Evolutionary conservation across 1,140 invertebrate genomes (phyloP).

Genomic region (Aricia agestis): DNA sequence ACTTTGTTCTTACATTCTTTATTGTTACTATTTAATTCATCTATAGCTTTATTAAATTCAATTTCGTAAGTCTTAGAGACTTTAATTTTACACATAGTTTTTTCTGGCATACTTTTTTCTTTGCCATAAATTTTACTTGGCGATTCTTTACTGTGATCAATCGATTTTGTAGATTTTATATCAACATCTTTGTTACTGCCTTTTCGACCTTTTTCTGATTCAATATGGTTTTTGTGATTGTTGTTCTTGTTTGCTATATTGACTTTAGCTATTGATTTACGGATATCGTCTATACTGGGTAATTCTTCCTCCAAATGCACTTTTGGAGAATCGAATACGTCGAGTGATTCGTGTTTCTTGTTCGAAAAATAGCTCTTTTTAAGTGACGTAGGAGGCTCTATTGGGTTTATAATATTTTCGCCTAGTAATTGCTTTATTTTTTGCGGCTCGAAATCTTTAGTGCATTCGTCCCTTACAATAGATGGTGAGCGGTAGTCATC

Average conservation of each 20-base stretch:
- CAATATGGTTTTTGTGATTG: background rate
- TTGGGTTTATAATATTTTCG: constrained; percentile 41
- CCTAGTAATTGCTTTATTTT: constrained; percentile 52
- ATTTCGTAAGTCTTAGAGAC: too few relatives aligned
- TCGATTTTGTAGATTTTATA: background rate
- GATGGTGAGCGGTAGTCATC: constrained; percentile 49
- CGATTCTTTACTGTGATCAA: background rate
- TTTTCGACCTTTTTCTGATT: background rate
- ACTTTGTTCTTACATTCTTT: background rate
- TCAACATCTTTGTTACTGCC: background rate
- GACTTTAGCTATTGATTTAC: constrained; percentile 34
- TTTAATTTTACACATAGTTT: background rate
- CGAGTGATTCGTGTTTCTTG: constrained; percentile 50
- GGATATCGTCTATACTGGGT: constrained; percentile 22
- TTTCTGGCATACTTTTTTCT: background rate
- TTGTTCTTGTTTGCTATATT: constrained; percentile 18
- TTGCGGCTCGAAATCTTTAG: constrained; percentile 41
- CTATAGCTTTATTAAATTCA: too few relatives aligned
- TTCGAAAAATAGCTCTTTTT: constrained; percentile 10
- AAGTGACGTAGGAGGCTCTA: background rate
- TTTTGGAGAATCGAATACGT: constrained; percentile 53
- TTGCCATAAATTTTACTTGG: background rate
- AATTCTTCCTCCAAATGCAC: constrained; percentile 18
- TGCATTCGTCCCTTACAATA: constrained; percentile 46
- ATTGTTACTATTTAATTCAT: too few relatives aligned